Evolutionary conservation across 2,888 invertebrate species (phyloP).

Genomic region (Drosophila ezoana): DNA sequence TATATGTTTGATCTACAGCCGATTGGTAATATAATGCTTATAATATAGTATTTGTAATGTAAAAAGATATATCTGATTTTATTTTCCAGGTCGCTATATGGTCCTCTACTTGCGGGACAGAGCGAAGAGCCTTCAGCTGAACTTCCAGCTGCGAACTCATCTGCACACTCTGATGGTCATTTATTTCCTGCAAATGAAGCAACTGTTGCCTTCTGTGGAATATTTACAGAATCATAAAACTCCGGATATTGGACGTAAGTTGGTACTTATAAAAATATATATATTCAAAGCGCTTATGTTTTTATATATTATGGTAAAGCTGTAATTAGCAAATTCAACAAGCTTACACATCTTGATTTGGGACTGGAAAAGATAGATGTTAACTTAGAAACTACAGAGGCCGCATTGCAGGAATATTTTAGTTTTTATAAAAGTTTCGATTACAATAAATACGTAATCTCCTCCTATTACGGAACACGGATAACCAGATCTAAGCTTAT

Average conservation of each 20-base stretch:
- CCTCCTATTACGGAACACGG: not conserved
- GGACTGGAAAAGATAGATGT: not conserved
- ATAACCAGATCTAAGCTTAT: not conserved
- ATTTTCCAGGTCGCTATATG: not conserved
- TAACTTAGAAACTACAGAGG: not conserved
- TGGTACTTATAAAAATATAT: not conserved
- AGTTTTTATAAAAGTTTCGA: not conserved
- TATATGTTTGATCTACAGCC: slow-evolving; percentile 11
- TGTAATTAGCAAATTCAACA: not conserved
- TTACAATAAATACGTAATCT: not conserved
- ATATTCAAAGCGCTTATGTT: not conserved
- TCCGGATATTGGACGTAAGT: slow-evolving; percentile 8
- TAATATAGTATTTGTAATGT: too few species aligned
- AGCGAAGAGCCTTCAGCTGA: not conserved
- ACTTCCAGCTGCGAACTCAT: not conserved
- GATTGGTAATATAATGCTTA: not conserved
- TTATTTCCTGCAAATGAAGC: slow-evolving; percentile 1
- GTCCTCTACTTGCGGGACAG: slow-evolving; percentile 5
- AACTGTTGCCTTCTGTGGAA: not conserved
- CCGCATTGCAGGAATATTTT: not conserved
- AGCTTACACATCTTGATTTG: not conserved
- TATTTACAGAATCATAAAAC: not conserved
- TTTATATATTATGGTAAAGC: not conserved
- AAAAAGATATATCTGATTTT: too few species aligned
- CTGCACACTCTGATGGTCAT: slow-evolving; percentile 1